Percentiles rank a stretch among this genome's conserved stretches.
Evolutionary conservation across 1,140 invertebrate species (phyloP).

Genomic region (Melitaea cinxia): DNA sequence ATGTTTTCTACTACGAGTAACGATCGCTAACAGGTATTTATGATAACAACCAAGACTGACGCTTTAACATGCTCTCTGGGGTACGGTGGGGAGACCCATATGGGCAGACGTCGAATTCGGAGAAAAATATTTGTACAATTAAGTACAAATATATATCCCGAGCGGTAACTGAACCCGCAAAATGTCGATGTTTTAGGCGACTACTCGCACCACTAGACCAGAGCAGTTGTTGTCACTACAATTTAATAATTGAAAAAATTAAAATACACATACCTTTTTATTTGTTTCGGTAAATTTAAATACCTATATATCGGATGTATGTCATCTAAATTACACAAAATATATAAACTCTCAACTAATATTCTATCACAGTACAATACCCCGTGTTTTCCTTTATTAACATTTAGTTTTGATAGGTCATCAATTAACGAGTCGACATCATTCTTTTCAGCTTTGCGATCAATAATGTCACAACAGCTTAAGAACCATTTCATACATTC

Average conservation of each 20-base stretch:
- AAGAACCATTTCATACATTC: slow-evolving; percentile 84
- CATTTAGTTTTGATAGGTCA: slow-evolving; percentile 33
- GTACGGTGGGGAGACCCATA: too few species aligned
- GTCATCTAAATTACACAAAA: slow-evolving; percentile 83
- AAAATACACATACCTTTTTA: slow-evolving; percentile 55
- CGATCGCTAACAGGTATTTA: too few species aligned
- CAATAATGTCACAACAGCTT: slow-evolving; percentile 78
- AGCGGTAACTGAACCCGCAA: too few species aligned
- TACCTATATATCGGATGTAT: slow-evolving; percentile 77
- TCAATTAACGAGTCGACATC: slow-evolving; percentile 28
- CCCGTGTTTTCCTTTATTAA: slow-evolving; percentile 38
- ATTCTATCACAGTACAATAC: slow-evolving; percentile 49
- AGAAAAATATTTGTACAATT: too few species aligned
- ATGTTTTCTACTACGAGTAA: too few species aligned
- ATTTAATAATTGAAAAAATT: slow-evolving; percentile 21
- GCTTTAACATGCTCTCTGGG: too few species aligned
- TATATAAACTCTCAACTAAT: slow-evolving; percentile 82
- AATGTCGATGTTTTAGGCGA: too few species aligned
- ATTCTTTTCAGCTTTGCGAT: slow-evolving; percentile 30
- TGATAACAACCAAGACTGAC: too few species aligned
- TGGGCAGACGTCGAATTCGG: too few species aligned
- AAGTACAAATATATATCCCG: too few species aligned
- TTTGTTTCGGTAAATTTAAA: slow-evolving; percentile 56
- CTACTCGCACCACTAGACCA: too few species aligned
- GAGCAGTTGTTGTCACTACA: neutral